phyloP scores from a whole-genome alignment of 2,888 invertebrate species.

The Galeruca laticollis region DNA sequence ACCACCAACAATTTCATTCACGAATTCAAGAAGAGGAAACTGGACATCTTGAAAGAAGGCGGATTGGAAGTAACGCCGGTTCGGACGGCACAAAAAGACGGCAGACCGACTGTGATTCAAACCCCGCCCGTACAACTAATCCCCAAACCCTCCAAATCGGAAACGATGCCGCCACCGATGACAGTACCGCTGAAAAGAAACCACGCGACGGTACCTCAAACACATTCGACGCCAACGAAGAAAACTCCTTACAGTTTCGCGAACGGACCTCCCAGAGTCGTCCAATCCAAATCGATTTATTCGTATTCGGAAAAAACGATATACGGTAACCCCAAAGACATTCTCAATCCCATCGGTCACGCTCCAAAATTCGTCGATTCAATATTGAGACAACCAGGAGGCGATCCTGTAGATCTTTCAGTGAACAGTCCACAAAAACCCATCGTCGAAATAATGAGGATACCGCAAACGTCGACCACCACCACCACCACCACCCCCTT shows the following conservation, averaged over 20 bases:
- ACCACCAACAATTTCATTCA: constrained; percentile 66
- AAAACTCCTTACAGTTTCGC: constrained; percentile 35
- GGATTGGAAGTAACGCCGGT: constrained; percentile 83
- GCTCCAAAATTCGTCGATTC: constrained; percentile 64
- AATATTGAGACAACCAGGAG: constrained; percentile 63
- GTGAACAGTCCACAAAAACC: constrained; percentile 69
- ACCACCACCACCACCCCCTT: constrained; percentile 27
- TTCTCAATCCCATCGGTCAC: constrained; percentile 70
- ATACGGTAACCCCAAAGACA: constrained; percentile 81
- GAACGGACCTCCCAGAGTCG: constrained; percentile 70
- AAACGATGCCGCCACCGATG: constrained; percentile 57
- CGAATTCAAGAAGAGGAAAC: constrained; percentile 74
- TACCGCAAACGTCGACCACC: constrained; percentile 61
- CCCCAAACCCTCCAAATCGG: constrained; percentile 47
- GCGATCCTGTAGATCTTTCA: constrained; percentile 76
- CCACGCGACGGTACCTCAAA: constrained; percentile 67
- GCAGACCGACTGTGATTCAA: constrained; percentile 62
- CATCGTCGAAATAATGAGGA: constrained; percentile 73
- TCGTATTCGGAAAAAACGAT: constrained; percentile 75
- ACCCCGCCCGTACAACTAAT: constrained; percentile 43
- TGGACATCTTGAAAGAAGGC: constrained; percentile 81
- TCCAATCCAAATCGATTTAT: constrained; percentile 76
- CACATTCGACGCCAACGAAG: constrained; percentile 46
- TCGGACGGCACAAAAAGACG: constrained; percentile 58
- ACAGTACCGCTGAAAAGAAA: constrained; percentile 61